Evolutionary conservation across 1,140 invertebrate species (phyloP), one percentile per base, ranked within the genome.

Genomic region (Meloidogyne exigua): DNA sequence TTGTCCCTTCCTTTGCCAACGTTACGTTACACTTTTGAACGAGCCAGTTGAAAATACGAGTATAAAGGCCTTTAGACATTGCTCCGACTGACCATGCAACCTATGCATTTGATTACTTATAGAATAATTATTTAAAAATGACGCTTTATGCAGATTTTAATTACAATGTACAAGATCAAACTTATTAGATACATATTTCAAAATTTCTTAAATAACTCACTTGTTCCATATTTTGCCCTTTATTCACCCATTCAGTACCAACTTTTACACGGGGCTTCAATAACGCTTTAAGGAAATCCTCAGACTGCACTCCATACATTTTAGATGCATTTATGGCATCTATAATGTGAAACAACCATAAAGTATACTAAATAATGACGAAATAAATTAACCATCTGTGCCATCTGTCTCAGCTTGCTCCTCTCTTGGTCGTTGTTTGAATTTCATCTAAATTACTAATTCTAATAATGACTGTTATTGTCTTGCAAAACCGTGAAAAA

Each of bases 351-450:
- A 75, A 71, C n/a, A n/a, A n/a, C n/a, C n/a, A n/a, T n/a, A 23
- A 4, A 21, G 13, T 49, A 72, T 42, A 23, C 12, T 66, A 26
- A 42, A n/a, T 23, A 28, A 32, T 57, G 2, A 74, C 70, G 18
- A 26, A 18, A 44, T 13, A 67, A 5, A 49, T 75, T 23, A 70
- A 83, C 89, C 88, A 72, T 89, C 93, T 77, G 93, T 95, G 86
- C 95, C 96, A 89, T 99, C 96, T 86, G 95, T 92, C 90, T 99
- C 96, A 89, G 96, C 96, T 91, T 98, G 96, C 90, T 99, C 96
- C 90, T 98, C 96, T 88, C 96, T 93, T 92, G 95, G 95, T 90
- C 95, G 94, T 91, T 98, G 96, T 90, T 99, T 98, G 93, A 98
- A 99, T 90, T 98, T 98, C 93, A 98, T 87, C 79, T 89, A 88